Conservation (phyloP, 2,797 vertebrate species). For the Myotis pilosus region DNA sequence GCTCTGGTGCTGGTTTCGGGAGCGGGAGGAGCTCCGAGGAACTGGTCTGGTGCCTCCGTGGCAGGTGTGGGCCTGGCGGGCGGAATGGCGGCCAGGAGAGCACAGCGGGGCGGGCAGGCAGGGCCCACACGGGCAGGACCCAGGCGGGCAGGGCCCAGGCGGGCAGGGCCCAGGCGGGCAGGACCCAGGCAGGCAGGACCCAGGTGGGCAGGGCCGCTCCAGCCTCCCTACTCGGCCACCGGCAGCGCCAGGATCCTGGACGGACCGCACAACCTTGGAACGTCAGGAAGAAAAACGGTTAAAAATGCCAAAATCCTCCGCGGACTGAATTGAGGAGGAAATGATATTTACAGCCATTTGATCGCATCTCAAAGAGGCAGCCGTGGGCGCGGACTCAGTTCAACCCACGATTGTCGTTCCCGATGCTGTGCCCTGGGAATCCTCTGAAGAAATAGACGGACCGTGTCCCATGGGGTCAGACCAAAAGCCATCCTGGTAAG, state of each 20-base stretch:
- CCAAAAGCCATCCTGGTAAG: neutral
- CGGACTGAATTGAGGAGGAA: neutral
- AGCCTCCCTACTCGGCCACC: neutral
- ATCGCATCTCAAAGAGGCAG: neutral
- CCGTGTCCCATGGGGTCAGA: neutral
- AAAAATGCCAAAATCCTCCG: neutral
- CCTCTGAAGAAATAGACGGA: neutral
- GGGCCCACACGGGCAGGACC: too few species aligned
- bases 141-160: too few species aligned
- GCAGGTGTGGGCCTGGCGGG: constrained; percentile 27
- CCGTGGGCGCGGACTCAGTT: neutral
- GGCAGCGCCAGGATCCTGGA: neutral
- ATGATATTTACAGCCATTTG: neutral
- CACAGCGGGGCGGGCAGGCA: neutral
- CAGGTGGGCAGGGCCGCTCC: neutral
- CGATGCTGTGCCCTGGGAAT: neutral
- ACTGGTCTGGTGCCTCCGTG: constrained; percentile 42
- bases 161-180: too few species aligned
- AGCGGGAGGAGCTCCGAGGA: constrained; percentile 7
- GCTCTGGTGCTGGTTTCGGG: constrained; percentile 5
- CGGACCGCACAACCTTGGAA: neutral
- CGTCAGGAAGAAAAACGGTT: neutral
- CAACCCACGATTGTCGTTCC: neutral
- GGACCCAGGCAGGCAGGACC: too few species aligned
- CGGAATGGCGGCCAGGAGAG: constrained; percentile 41